A percentile compares a stretch with the other conserved stretches of the same genome.
Evolutionary conservation across 2,888 invertebrate species (phyloP).

Genomic region (Linnaemya tessellans): DNA sequence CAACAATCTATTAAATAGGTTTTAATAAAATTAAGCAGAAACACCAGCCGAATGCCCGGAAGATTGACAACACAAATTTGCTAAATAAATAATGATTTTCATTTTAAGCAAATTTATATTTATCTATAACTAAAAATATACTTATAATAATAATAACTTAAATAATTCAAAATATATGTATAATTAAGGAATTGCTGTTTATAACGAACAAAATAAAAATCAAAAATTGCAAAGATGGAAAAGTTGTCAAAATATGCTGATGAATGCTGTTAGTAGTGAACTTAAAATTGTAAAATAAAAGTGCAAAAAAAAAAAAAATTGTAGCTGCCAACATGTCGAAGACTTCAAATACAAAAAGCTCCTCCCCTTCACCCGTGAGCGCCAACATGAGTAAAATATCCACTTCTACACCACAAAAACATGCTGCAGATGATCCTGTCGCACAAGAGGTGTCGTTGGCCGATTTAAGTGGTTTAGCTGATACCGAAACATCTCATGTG

Average conservation of each 20-base stretch:
- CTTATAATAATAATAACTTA: constrained; percentile 3
- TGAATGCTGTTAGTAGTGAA: constrained; percentile 29
- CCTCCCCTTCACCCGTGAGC: constrained; percentile 21
- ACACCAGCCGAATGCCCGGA: constrained; percentile 6
- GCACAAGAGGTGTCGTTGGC: constrained; percentile 43
- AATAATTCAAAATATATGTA: constrained; percentile 4
- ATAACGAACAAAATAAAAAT: background rate
- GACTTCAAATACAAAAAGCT: constrained; percentile 44
- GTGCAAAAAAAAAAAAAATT: constrained; percentile 43
- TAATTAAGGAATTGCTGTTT: constrained; percentile 11
- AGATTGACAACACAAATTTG: constrained; percentile 13
- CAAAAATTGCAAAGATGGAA: background rate
- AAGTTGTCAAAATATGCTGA: constrained; percentile 26
- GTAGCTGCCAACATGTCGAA: constrained; percentile 48
- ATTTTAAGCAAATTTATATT: background rate
- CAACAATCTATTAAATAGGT: constrained; percentile 13
- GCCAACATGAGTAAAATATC: constrained; percentile 76
- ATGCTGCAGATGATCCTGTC: constrained; percentile 57
- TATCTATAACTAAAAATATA: background rate
- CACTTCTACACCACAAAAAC: constrained; percentile 79
- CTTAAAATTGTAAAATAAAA: constrained; percentile 6
- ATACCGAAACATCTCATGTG: constrained; percentile 64
- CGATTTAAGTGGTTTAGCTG: constrained; percentile 55
- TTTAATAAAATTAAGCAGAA: background rate
- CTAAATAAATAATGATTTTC: constrained; percentile 17